A percentile compares a stretch with the other conserved stretches of the same genome.
Evolutionary conservation across 2,888 invertebrate genomes (phyloP).

Genomic region (Napeogenes sylphis): DNA sequence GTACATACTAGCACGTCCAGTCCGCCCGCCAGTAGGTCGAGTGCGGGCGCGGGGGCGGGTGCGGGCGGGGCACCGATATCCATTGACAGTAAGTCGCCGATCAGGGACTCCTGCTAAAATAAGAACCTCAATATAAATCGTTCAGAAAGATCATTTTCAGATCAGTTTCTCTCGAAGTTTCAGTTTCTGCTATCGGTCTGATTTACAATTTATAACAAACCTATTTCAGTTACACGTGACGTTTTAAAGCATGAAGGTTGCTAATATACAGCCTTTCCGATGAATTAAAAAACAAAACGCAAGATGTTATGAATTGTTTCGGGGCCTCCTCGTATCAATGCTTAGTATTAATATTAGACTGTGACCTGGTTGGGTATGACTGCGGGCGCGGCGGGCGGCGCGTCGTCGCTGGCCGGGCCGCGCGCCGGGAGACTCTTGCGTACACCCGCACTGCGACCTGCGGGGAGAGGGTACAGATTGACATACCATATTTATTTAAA

Average conservation of each 20-base stretch:
- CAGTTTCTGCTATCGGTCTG: no score
- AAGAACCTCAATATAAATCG: neutral
- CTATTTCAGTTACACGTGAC: no score
- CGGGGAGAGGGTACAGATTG: constrained; percentile 28
- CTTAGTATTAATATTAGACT: no score
- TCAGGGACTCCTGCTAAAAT: constrained; percentile 88
- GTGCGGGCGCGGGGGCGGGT: constrained; percentile 79
- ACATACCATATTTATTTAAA: no score
- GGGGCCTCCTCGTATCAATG: no score
- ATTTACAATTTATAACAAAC: no score
- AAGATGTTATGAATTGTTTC: no score
- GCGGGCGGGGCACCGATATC: constrained; percentile 89
- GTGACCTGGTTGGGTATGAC: constrained; percentile 82
- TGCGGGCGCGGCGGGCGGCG: constrained; percentile 52
- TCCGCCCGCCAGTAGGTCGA: constrained; percentile 93
- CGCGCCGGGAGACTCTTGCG: constrained; percentile 88
- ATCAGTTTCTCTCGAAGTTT: no score
- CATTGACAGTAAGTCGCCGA: constrained; percentile 97
- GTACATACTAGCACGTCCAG: constrained; percentile 87
- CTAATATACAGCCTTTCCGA: no score
- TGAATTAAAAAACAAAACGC: no score
- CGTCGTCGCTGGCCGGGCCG: constrained; percentile 65
- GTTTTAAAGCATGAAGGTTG: no score
- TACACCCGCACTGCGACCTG: constrained; percentile 82
- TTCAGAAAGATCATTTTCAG: neutral